A percentile compares a stretch with the other conserved stretches of the same genome.
phyloP scores from a whole-genome alignment of 2,797 vertebrate species.

The Uromys caudimaculatus region DNA sequence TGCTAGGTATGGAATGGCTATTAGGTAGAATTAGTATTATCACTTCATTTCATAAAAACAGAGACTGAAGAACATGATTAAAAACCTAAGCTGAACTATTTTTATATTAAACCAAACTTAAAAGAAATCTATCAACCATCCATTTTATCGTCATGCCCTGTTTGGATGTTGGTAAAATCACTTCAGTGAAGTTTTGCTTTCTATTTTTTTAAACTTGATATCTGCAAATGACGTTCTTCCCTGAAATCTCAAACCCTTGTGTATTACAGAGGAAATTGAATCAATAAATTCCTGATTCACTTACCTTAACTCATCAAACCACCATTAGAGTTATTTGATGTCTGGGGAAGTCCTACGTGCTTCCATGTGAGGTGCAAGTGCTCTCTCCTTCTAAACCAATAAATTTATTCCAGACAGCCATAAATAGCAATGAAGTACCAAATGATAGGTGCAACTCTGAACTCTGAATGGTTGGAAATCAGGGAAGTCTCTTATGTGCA shows the following conservation, averaged over 20 bases:
- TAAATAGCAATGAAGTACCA: conserved; percentile 30
- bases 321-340: conserved; percentile 63
- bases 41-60: conserved; percentile 3
- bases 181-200: conserved; percentile 57
- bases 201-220: conserved; percentile 58
- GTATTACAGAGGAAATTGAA: conserved; percentile 73
- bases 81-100: neutral
- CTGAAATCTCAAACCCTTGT: conserved; percentile 65
- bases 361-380: neutral
- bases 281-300: conserved; percentile 74
- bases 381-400: conserved; percentile 62
- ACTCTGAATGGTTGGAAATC: conserved; percentile 31
- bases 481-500: neutral
- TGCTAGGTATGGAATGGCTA: neutral
- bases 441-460: conserved; percentile 41
- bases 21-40: conserved; percentile 41
- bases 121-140: conserved; percentile 15
- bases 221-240: conserved; percentile 62
- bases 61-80: neutral
- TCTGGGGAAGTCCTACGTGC: conserved; percentile 28
- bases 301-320: conserved; percentile 70
- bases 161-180: conserved; percentile 52
- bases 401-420: conserved; percentile 35
- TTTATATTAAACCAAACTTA: conserved; percentile 53
- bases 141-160: conserved; percentile 18